Percentiles rank a stretch among this genome's conserved stretches.
Conservation (phyloP, 2,113 vertebrate genomes). For the Pipra filicauda region DNA sequence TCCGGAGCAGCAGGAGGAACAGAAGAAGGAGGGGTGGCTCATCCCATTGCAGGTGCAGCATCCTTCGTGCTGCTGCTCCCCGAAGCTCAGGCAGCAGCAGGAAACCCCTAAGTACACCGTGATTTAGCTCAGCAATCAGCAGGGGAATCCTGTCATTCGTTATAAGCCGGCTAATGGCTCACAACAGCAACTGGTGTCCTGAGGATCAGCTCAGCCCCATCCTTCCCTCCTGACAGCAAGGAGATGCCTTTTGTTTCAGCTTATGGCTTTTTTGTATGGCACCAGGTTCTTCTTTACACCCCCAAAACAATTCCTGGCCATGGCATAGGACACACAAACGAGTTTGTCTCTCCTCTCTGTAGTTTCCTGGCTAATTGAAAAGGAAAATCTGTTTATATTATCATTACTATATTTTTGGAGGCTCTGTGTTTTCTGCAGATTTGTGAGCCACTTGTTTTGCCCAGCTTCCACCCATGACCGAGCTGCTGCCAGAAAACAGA, state of each 20-base stretch:
- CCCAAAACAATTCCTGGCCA: neutral
- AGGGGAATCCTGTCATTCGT: neutral
- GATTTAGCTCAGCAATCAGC: neutral
- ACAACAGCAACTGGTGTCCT: neutral
- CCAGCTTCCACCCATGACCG: neutral
- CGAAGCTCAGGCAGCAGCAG: neutral
- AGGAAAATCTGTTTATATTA: neutral
- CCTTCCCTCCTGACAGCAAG: neutral
- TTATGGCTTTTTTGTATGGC: neutral
- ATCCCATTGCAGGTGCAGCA: neutral
- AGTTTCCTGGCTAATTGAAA: neutral
- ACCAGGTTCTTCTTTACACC: neutral
- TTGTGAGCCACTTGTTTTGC: neutral
- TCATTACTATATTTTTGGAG: neutral
- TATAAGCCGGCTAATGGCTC: neutral
- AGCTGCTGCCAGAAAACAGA: neutral
- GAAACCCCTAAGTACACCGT: fast-evolving
- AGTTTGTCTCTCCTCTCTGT: neutral
- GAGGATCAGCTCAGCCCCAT: neutral
- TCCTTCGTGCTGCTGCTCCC: fast-evolving
- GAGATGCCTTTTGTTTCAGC: neutral
- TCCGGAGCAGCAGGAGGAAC: neutral
- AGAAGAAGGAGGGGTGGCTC: neutral
- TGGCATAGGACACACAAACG: fast-evolving
- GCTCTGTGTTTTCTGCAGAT: neutral